Evolutionary conservation across 2,888 invertebrate genomes (phyloP), one percentile per base, ranked within the genome.

Genomic region (Eumerus sabulonum): DNA sequence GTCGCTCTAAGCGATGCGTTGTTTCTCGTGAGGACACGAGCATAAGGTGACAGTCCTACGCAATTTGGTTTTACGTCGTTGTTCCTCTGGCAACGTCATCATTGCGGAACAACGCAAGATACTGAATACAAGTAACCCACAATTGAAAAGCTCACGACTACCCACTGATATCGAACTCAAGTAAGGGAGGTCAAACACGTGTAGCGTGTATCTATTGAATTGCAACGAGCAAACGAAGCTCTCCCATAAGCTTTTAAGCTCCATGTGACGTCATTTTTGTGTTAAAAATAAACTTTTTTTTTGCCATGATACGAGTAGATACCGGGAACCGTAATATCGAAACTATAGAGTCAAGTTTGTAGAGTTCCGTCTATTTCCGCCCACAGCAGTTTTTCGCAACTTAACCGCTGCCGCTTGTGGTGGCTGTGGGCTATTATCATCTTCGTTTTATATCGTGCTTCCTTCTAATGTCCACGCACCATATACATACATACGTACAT

Each of bases 281-380:
- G 27, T 56, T 71, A 71, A 63, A 63, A 63, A 71, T 71, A 71
- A 56, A 50, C 50, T 53, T 60, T 13, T 54, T n/a, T n/a, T n/a
- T n/a, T 27, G 7, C 7, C 27, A 27, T 27, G 27, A 27, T 27
- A 27, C 27, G 27, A 27, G 27, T 7, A 27, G n/a, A 27, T 27
- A 27, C 7, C 27, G 27, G n/a, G n/a, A n/a, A n/a, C n/a, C n/a
- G n/a, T n/a, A n/a, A n/a, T 27, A 27, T 27, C 27, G 2, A 27
- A 7, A 27, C 27, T 27, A 7, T 27, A 27, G 7, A 27, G 27
- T 27, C 7, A 19, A 17, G 42, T 53, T 45, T 19, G 50, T 50
- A 14, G 38, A 14, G 3, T 27, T 2, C 27, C 38, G 36, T 48
- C 17, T 50, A 62, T 50, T 63, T 56, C 48, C 56, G 56, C 42